Percentiles rank a stretch among this genome's conserved stretches.
Conservation (phyloP, 2,113 vertebrate species). For the Buteo buteo region DNA sequence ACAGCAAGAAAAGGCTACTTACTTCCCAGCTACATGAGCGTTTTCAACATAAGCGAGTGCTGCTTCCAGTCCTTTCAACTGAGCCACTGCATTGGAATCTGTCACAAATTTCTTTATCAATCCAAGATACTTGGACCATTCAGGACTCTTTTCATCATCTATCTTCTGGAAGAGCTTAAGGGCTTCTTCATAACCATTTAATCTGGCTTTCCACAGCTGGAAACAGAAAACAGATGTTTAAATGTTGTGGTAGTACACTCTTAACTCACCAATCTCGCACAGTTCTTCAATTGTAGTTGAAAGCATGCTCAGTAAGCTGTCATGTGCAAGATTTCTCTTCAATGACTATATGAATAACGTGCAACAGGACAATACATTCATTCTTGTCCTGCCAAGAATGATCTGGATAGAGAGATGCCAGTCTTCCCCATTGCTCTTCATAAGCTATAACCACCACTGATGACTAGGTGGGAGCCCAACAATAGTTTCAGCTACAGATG, state of each 20-base stretch:
- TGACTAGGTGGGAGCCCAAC: not conserved
- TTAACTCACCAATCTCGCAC: not conserved
- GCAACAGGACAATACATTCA: not conserved
- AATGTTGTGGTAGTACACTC: not conserved
- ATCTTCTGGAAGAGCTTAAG: constrained; percentile 94
- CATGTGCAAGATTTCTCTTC: not conserved
- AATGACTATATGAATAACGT: not conserved
- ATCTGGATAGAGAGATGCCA: not conserved
- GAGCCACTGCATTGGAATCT: constrained; percentile 95
- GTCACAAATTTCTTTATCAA: constrained; percentile 96
- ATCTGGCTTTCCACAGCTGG: constrained; percentile 96
- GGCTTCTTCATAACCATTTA: constrained; percentile 95
- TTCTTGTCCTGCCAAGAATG: not conserved
- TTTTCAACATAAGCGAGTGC: constrained; percentile 88
- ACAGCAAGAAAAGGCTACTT: constrained; percentile 68
- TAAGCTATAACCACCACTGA: not conserved
- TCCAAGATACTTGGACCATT: constrained; percentile 96
- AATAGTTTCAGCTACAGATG: not conserved
- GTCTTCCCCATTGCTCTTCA: not conserved
- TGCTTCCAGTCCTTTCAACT: constrained; percentile 95
- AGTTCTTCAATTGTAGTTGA: not conserved
- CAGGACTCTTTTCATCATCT: constrained; percentile 93
- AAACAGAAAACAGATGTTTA: not conserved
- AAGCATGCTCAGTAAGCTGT: not conserved
- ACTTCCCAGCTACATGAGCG: constrained; percentile 93